Base-by-base conservation (phyloP, 2,888 invertebrate species). In the Psococerastis gibbosa region DNA sequence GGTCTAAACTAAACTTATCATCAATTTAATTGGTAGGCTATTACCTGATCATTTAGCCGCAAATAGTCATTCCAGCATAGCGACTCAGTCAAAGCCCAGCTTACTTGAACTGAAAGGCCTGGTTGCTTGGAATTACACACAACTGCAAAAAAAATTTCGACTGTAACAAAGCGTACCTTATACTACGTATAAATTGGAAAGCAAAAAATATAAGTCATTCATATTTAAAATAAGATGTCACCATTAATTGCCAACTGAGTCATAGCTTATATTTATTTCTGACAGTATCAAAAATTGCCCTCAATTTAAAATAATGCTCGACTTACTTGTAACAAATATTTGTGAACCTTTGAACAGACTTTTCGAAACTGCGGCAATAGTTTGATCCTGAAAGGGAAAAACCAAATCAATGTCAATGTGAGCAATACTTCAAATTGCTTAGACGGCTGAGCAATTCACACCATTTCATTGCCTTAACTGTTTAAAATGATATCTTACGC, bases 271-370 rank as follows among this genome's bases (percentile, higher is more conserved):
- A n/a, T n/a, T n/a, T n/a, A n/a, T n/a, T n/a, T n/a, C n/a, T n/a
- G n/a, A n/a, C n/a, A n/a, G n/a, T n/a, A n/a, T n/a, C n/a, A n/a
- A n/a, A n/a, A n/a, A n/a, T n/a, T n/a, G n/a, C n/a, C n/a, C 16
- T 16, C 16, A 13, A 13, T 17, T 32, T 22, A 43, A 22, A 20
- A 35, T 35, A 32, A 47, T 9, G 6, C 31, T 34, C n/a, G 17
- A 66, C 73, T 71, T 64, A 80, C 81, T 66, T 60, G 69, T 66
- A 43, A 82, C 68, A 56, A 69, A 74, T 45, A 84, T 68, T 59
- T 75, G 70, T 2, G 82, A 75, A 48, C 70, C 72, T 56, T 74
- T 74, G 60, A 75, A 78, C 52, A 84, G 61, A 70, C 64, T 82
- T 70, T 64, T 75, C 55, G 63, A 52, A 35, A 61, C 52, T 18